Base-by-base conservation (phyloP, 2,797 vertebrate species). In the Muscicapa comitata region DNA sequence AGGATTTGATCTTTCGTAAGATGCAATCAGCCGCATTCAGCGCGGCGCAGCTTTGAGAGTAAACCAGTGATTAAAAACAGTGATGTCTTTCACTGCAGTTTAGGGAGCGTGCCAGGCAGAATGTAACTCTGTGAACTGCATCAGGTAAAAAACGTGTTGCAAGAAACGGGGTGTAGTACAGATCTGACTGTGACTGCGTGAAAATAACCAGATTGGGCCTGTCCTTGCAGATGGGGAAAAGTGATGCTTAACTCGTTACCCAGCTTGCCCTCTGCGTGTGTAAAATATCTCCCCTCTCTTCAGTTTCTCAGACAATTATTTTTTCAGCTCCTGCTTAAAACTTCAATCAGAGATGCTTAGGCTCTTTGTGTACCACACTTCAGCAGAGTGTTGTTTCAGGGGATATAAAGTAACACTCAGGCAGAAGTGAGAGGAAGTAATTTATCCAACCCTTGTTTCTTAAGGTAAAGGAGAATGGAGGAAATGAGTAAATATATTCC, bases 1-100 rank as follows among this genome's bases (percentile, higher is more conserved):
- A 97, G 94, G 96, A 97, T 98, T 95, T 97, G 96, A 93, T 97
- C 93, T 96, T 74, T 82, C 65, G 77, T 79, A 66, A 95, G 95
- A 96, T 97, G 96, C 96, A 97, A 96, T 97, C 96, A 95, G 88
- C 87, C 43, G 87, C 86, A 93, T 97, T 97, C 92, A 95, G 84
- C 42, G 20, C 92, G 61, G 90, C 89, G 18, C 88, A 28, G 90
- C 80, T 96, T 88, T 78, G 93, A 96, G 96, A 97, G 94, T 90
- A 97, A 97, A 97, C 71, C 92, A 19, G 79, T 90, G 89, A 96
- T 96, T 96, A 95, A 97, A 96, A 95, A 94, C 93, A 96, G 95
- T 80, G 89, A 71, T 95, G 95, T n/a, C 95, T 96, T 97, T 96
- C 93, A 95, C 77, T 77, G 93, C 85, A 83, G 68, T 92, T 91